Base-by-base conservation (phyloP, 2,113 vertebrate genomes). In the Chloropsis hardwickii region DNA sequence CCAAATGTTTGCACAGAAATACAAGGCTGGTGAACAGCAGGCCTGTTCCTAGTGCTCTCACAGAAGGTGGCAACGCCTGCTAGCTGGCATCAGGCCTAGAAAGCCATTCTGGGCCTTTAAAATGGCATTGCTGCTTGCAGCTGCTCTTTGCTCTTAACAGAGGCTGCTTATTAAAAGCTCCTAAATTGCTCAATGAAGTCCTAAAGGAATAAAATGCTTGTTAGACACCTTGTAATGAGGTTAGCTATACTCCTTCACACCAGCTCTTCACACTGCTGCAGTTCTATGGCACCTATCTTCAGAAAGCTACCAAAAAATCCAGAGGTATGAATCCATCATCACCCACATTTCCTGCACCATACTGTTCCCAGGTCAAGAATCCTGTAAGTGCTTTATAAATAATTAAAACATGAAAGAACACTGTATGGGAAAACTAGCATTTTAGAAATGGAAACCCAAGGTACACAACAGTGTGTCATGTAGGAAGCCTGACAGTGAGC, bases 81-180 rank as follows among this genome's bases (percentile, higher is more conserved):
- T 85, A 88, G 79, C 35, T 97, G 97, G 97, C 95, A 95, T n/a
- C 65, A 66, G 81, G 94, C 95, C 90, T 89, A 88, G 97, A 97
- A 96, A 97, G 94, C 95, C 81, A 78, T 91, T 97, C 96, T 90
- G 95, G 94, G 92, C 93, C 58, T 94, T 91, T 85, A 83, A 97
- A 86, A 95, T 70, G 92, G 91, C 95, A 96, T 86, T 35, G 20
- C 88, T 47, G 82, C 82, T 85, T n/a, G 45, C 95, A 95, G 97
- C 97, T 96, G 95, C 96, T 97, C 93, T 95, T 78, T 94, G 60
- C 69, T 94, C 80, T 86, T 85, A 94, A 72, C 67, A 92, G 92
- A 94, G 81, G 62, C 78, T 95, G 89, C 88, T 97, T 97, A 97
- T 96, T 95, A 96, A 98, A 97, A 97, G 96, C 95, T 93, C 81